Evolutionary conservation across 2,888 invertebrate species (phyloP), one percentile per base, ranked within the genome.

Genomic region (Monochamus alternatus): DNA sequence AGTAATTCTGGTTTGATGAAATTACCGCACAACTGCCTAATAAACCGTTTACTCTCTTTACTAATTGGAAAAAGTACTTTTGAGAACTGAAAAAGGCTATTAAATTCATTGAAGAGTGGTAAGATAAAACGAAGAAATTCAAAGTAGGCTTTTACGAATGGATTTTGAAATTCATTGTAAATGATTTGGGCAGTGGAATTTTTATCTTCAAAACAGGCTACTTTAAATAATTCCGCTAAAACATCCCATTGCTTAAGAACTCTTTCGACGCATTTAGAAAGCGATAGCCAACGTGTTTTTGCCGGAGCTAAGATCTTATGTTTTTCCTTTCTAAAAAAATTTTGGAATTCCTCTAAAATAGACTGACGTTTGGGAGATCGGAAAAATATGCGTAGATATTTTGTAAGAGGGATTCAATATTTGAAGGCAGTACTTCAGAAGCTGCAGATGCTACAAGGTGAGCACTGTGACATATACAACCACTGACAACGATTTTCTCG

Each of bases 371-470:
- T 78, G 5, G 76, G 78, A 70, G 62, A 64, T 74, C 76, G 38
- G 78, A 76, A 76, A 76, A 78, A 74, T 78, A 78, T 30, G 51
- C 44, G 51, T 43, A 72, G 8, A 76, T 71, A 74, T 74, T 78
- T 70, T 78, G 75, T 67, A 76, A 71, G 22, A 78, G 58, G 32
- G 59, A 22, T 59, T 78, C 74, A 44, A 78, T 66, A 76, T 76
- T 76, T 30, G 32, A 51, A 22, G 75, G 76, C 51, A 74, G 51
- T 32, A 38, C 66, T 71, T 78, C 64, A 58, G 74, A 58, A 71
- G 76, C 78, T 51, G 74, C 73, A 59, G 64, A 52, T 47, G 76
- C 75, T 12, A 77, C 59, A 31, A 77, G 52, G 47, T 77, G 74
- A 38, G 74, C 76, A 44, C 47, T 52, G 66, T 77, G 77, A 66